These are phyloP conservation scores for Choristoneura fumiferana DNA, from an alignment of 1,140 invertebrate species.

Conservation along the genomic window DNA sequence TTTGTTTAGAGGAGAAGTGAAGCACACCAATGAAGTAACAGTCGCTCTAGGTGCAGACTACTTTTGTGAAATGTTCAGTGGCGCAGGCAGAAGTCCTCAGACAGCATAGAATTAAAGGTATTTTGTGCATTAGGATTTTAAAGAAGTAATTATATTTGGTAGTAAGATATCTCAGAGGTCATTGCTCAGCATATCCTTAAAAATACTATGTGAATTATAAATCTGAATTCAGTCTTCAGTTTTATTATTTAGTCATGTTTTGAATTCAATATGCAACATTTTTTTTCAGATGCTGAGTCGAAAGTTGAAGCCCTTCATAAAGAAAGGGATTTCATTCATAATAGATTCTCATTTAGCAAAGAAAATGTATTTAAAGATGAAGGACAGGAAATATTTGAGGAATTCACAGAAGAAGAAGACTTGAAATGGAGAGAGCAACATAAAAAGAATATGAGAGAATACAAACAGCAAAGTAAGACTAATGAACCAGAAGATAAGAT, in stretches of 20 bases:
- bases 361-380: conserved; percentile 59
- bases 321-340: conserved; percentile 77
- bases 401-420: conserved; percentile 80
- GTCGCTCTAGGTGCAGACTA: conserved; percentile 86
- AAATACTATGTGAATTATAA: too few species aligned
- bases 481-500: conserved; percentile 37
- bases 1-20: conserved; percentile 83
- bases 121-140: too few species aligned
- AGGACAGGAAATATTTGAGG: conserved; percentile 80
- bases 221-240: too few species aligned
- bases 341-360: conserved; percentile 70
- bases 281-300: conserved; percentile 73
- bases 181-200: too few species aligned
- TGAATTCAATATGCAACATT: conserved; percentile 17
- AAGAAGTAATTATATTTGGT: too few species aligned
- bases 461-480: conserved; percentile 47
- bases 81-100: conserved; percentile 82
- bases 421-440: conserved; percentile 76
- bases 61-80: conserved; percentile 84
- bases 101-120: conserved; percentile 81
- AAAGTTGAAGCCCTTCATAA: conserved; percentile 74
- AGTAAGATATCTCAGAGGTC: too few species aligned
- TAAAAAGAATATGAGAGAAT: conserved; percentile 54
- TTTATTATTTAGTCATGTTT: too few species aligned
- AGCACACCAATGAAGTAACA: conserved; percentile 88